Evolutionary conservation across 2,113 vertebrate species (phyloP).

Genomic region (Cephalophus harveyi): DNA sequence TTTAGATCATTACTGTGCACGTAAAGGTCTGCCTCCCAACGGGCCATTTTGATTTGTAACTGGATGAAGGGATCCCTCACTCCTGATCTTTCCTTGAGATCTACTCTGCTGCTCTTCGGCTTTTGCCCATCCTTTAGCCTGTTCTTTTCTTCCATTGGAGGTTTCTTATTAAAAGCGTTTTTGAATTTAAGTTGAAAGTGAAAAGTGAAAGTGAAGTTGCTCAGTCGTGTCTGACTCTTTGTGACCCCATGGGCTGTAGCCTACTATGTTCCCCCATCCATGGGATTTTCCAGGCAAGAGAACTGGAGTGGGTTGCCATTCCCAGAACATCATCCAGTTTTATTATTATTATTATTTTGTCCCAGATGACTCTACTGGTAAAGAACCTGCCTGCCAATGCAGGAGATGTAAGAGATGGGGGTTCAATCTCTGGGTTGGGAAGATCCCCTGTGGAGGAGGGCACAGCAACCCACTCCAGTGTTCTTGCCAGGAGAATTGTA

Average conservation of each 20-base stretch:
- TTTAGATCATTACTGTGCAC: neutral
- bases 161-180: constrained; percentile 33
- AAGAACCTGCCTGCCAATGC: neutral
- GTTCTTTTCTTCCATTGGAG: constrained; percentile 65
- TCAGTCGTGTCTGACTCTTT: neutral
- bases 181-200: constrained; percentile 19
- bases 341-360: neutral
- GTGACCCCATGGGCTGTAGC: neutral
- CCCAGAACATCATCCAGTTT: neutral
- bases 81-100: constrained; percentile 41
- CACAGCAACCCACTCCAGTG: neutral
- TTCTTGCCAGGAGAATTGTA: neutral
- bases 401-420: neutral
- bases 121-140: constrained; percentile 50
- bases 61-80: constrained; percentile 48
- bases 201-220: neutral
- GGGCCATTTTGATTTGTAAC: constrained; percentile 54
- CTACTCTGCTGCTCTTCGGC: neutral
- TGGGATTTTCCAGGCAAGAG: neutral
- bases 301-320: neutral
- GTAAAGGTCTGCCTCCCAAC: constrained; percentile 26
- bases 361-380: neutral
- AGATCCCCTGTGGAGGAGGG: neutral
- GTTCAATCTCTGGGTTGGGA: neutral
- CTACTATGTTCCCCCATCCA: neutral